Evolutionary conservation across 2,113 vertebrate genomes (phyloP), one percentile per base, ranked within the genome.

Genomic region (Phrynocephalus versicolor): DNA sequence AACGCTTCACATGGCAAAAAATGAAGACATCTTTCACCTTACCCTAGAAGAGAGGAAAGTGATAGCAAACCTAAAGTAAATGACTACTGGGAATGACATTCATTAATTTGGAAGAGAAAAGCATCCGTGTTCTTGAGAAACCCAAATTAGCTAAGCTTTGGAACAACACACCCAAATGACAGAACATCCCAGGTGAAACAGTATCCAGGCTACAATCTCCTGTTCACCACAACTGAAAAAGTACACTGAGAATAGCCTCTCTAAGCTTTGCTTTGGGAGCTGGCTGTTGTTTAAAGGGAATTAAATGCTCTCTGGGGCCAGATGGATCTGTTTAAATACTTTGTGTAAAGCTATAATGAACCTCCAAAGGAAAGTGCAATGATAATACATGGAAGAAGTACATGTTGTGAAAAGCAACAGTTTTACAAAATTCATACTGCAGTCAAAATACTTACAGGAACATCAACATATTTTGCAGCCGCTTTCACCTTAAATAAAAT

Each of bases 391-490:
- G 83, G 89, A 90, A 91, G 88, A 70, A 1, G 84, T 4, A 0
- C 76, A 67, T 83, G 73, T 69, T 81, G 84, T 77, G 85, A 70
- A 89, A 64, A 62, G 91, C 83, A 82, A 41, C 55, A 82, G 35
- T 88, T 70, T 82, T 91, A 88, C n/a, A 78, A 87, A 90, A 89
- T 57, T 19, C 25, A 30, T 74, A 73, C 5, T 18, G 71, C 35
- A 27, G 41, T 45, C 41, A 91, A 86, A n/a, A 51, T 93, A 98
- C 97, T 99, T 96, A 99, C 98, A 0, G 98, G 98, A 92, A 99
- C 97, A 77, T 99, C 98, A 93, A 99, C 98, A 88, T 99, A 99
- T 94, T 98, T 99, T 95, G 98, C 98, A 87, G 98, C 98, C 86
- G 98, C 97, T 96, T 99, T 99, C 94, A 98, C 98, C 98, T 99